These are phyloP conservation scores for Hesperia comma DNA, from an alignment of 2,888 invertebrate genomes.

Conservation along the genomic window DNA sequence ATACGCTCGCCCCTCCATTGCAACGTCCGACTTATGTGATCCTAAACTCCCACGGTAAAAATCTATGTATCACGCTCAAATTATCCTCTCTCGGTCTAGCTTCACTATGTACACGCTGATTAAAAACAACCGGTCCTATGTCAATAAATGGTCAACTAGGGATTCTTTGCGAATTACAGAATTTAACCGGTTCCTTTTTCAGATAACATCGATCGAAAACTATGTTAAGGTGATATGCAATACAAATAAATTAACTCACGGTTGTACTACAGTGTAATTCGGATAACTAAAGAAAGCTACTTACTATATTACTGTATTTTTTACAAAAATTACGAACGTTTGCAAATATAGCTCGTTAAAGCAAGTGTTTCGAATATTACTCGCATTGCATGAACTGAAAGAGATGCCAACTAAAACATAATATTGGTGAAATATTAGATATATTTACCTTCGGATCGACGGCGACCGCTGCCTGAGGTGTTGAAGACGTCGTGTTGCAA, in stretches of 20 bases:
- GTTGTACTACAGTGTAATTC: not conserved
- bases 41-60: too few species aligned
- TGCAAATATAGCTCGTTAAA: not conserved
- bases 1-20: too few species aligned
- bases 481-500: conserved; percentile 73
- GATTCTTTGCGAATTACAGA: too few species aligned
- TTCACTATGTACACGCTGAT: too few species aligned
- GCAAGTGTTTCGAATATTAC: not conserved
- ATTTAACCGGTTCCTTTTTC: too few species aligned
- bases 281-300: not conserved
- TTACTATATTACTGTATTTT: not conserved
- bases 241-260: conserved; percentile 3
- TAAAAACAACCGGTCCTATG: too few species aligned
- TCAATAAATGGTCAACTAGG: too few species aligned
- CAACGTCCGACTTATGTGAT: too few species aligned
- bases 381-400: not conserved
- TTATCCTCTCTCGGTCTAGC: too few species aligned
- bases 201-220: conserved; percentile 34
- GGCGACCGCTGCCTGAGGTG: conserved; percentile 59
- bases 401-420: not conserved
- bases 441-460: conserved; percentile 70
- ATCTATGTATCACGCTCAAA: too few species aligned
- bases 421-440: not conserved
- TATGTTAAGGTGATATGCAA: conserved; percentile 31
- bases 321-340: not conserved